phyloP scores from a whole-genome alignment of 2,888 invertebrate genomes.

The Ormyrus nitidulus region DNA sequence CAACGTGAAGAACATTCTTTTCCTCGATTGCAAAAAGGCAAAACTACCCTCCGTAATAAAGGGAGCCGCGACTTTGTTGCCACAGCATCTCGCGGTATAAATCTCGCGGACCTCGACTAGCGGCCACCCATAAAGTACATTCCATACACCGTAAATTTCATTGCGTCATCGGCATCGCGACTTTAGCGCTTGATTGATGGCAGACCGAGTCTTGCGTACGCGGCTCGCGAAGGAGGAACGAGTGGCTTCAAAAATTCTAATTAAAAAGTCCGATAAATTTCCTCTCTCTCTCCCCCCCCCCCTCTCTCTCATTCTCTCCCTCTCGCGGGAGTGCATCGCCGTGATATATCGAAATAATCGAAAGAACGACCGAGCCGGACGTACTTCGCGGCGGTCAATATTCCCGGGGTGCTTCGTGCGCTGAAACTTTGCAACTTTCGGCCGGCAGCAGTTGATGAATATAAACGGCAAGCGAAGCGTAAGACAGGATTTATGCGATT shows the following conservation, averaged over 20 bases:
- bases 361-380: neutral
- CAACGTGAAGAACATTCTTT: no score
- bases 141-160: no score
- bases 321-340: neutral
- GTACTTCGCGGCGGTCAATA: slow-evolving; percentile 49
- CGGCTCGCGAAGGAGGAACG: no score
- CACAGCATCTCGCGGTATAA: no score
- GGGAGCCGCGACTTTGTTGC: no score
- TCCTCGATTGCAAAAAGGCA: no score
- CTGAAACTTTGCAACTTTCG: slow-evolving; percentile 52
- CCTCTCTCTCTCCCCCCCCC: neutral
- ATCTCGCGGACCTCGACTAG: no score
- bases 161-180: no score
- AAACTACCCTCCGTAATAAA: no score
- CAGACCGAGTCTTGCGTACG: no score
- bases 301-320: neutral
- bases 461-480: slow-evolving; percentile 52
- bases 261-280: slow-evolving; percentile 46
- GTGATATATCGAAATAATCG: slow-evolving; percentile 50
- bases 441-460: slow-evolving; percentile 49
- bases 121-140: no score
- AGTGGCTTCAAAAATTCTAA: slow-evolving; percentile 25
- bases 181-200: no score
- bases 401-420: slow-evolving; percentile 33
- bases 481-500: slow-evolving; percentile 53